phyloP scores from a whole-genome alignment of 1,140 invertebrate species.

The Popillia japonica region DNA sequence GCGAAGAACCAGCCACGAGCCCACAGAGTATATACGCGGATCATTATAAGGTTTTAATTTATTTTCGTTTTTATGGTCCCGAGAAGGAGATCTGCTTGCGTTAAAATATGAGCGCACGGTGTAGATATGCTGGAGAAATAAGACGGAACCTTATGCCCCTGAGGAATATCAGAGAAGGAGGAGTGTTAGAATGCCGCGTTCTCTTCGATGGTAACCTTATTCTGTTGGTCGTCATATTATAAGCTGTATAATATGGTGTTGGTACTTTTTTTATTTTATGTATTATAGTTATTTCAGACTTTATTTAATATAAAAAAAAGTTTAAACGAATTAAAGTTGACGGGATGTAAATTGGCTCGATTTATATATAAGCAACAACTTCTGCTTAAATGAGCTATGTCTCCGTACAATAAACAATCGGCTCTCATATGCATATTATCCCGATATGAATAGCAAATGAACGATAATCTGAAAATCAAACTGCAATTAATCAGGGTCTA shows the following conservation, averaged over 20 bases:
- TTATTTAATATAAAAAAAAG: no score
- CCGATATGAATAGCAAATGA: conserved; percentile 53
- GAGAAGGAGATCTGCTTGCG: conserved; percentile 44
- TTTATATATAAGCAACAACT: no score
- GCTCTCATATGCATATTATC: conserved; percentile 5
- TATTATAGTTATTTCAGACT: no score
- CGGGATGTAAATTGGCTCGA: no score
- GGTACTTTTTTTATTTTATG: no score
- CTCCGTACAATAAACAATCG: not conserved
- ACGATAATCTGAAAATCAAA: conserved; percentile 58
- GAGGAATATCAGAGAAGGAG: conserved; percentile 41
- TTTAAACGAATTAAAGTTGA: no score
- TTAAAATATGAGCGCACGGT: conserved; percentile 10
- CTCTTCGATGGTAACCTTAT: not conserved
- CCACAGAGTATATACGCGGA: conserved; percentile 46
- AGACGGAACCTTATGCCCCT: conserved; percentile 46
- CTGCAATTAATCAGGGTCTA: conserved; percentile 57
- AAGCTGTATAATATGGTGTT: no score
- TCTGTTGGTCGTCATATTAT: not conserved
- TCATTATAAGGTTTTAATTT: conserved; percentile 52
- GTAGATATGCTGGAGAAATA: conserved; percentile 37
- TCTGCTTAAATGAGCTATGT: not conserved
- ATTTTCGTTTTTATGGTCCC: conserved; percentile 54
- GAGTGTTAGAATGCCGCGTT: conserved; percentile 22
- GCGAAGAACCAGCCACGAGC: conserved; percentile 51